Percentiles rank a stretch among this genome's conserved stretches.
Evolutionary conservation across 2,797 vertebrate genomes (phyloP).

Genomic region (Corythornis leucogaster): DNA sequence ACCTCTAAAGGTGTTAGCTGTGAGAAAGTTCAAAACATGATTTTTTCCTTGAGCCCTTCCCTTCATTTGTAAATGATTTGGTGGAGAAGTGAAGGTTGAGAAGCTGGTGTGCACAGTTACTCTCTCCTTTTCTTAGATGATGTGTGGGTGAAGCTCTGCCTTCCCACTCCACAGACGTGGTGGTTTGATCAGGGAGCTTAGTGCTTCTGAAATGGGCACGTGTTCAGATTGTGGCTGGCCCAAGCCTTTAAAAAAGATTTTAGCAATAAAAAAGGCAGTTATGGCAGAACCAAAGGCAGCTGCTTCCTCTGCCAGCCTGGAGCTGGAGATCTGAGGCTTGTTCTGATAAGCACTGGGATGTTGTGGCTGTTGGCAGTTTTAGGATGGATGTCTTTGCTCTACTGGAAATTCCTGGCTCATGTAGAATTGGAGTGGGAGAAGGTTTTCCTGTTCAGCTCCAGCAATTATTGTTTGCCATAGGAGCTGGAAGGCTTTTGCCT

Average conservation of each 20-base stretch:
- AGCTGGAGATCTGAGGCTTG: not conserved
- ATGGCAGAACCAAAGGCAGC: not conserved
- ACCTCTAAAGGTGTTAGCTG: fast-evolving
- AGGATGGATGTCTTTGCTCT: not conserved
- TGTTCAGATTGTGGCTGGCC: not conserved
- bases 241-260: not conserved
- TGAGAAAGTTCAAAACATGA: not conserved
- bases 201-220: fast-evolving
- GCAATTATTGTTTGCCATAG: fast-evolving
- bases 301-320: not conserved
- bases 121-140: not conserved
- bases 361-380: not conserved
- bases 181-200: not conserved
- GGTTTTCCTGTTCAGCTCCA: not conserved
- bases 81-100: not conserved
- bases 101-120: not conserved
- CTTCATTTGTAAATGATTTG: not conserved
- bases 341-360: fast-evolving
- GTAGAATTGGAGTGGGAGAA: not conserved
- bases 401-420: fast-evolving
- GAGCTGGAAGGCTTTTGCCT: not conserved
- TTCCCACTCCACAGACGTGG: fast-evolving
- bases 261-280: not conserved
- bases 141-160: not conserved
- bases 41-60: not conserved